Base-by-base conservation (phyloP, 2,797 vertebrate species). In the Vireo griseus region DNA sequence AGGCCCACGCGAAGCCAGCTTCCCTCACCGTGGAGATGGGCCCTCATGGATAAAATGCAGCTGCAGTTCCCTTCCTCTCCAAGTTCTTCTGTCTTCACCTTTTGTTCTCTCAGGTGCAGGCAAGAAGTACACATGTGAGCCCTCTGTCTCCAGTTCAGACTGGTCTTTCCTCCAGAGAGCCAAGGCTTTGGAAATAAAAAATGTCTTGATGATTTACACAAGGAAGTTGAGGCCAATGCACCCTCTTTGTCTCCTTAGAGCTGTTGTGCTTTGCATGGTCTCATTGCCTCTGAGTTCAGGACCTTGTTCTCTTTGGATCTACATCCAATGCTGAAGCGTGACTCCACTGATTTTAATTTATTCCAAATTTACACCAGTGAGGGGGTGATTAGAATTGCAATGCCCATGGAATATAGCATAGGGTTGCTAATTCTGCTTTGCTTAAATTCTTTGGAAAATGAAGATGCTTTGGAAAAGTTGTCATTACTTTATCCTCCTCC, bases 311-410 rank as follows among this genome's bases (percentile, higher is more conserved):
- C 61, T 63, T 57, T 5, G 3, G 25, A 59, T 31, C 44, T 29
- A n/a, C 52, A 58, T n/a, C 55, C 47, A 35, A 0, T 13, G n/a
- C 19, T 2, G 2, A 52, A 58, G 10, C 0, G 0, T 31, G 42
- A 39, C 37, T 71, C 22, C 10, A 3, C 0, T 16, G 40, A n/a
- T 45, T 44, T 74, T 50, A 22, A n/a, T 50, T 86, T 52, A 22
- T 44, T 86, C 61, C 42, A 0, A 0, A n/a, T 84, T 59, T 63
- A 77, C 52, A 31, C 25, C 25, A 16, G 6, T 5, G 35, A 20
- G 20, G 0, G 1, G 7, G 3, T 9, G 37, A 31, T 40, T 17
- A 51, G 40, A 87, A 50, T 6, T 57, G n/a, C 29, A 24, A 10
- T 19, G 29, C 8, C 10, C 19, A 4, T 3, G 25, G 20, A 71